phyloP scores from a whole-genome alignment of 2,113 vertebrate species.

The Arenaria interpres region DNA sequence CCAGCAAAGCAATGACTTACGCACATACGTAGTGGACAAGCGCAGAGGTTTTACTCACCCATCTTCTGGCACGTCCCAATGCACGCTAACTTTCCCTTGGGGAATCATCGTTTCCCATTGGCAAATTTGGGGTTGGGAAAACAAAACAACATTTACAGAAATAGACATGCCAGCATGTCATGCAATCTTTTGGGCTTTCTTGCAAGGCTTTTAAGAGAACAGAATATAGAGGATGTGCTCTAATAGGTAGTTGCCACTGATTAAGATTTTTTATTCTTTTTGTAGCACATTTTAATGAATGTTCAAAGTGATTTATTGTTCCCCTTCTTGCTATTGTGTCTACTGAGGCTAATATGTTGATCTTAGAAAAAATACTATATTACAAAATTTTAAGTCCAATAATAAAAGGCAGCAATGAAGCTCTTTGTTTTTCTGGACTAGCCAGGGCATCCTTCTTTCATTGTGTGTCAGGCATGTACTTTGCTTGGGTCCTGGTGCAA shows the following conservation, averaged over 20 bases:
- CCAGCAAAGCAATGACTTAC: conserved; percentile 3
- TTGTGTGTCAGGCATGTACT: neutral
- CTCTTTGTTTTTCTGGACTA: neutral
- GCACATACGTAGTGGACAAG: neutral
- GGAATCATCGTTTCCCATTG: neutral
- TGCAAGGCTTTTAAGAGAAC: neutral
- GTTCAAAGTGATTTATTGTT: neutral
- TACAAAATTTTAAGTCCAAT: neutral
- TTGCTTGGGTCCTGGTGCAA: neutral
- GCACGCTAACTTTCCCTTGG: neutral
- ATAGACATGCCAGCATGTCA: neutral
- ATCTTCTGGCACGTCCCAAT: neutral
- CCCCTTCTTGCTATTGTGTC: neutral
- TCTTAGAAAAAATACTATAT: neutral
- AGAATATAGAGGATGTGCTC: neutral
- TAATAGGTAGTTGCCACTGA: neutral
- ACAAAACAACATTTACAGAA: conserved; percentile 6
- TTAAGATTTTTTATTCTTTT: neutral
- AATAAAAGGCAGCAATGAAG: neutral
- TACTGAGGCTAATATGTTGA: neutral
- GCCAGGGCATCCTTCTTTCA: neutral
- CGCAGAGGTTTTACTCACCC: neutral
- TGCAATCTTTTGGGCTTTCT: neutral
- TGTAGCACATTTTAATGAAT: neutral
- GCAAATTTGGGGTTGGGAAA: neutral